Evolutionary conservation across 2,888 invertebrate genomes (phyloP).

Genomic region (Brachyptera risi): DNA sequence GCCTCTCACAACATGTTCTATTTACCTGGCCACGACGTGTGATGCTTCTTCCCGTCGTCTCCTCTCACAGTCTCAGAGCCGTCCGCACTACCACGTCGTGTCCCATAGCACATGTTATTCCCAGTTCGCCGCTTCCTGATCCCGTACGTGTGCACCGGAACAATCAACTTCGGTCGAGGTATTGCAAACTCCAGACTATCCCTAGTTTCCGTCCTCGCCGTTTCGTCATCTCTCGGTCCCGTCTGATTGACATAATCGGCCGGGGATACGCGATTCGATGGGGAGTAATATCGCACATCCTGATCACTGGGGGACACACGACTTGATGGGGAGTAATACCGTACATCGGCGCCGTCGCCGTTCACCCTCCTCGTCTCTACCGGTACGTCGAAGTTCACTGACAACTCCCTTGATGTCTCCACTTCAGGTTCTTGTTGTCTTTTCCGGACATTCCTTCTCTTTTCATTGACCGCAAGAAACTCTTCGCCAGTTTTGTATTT

Average conservation of each 20-base stretch:
- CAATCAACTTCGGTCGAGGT: constrained; percentile 80
- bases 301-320: too few species aligned
- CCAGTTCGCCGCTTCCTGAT: constrained; percentile 75
- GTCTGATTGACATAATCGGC: too few species aligned
- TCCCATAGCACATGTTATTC: constrained; percentile 56
- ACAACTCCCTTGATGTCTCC: too few species aligned
- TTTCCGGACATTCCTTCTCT: not conserved
- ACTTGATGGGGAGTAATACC: not conserved
- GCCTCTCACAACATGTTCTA: too few species aligned
- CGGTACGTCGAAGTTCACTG: not conserved
- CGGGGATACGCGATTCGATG: not conserved
- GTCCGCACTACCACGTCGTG: constrained; percentile 17
- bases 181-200: constrained; percentile 62
- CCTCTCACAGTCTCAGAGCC: not conserved
- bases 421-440: constrained; percentile 3
- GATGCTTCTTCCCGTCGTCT: constrained; percentile 35
- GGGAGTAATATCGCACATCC: too few species aligned
- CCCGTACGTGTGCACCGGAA: constrained; percentile 84
- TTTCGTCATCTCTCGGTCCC: not conserved
- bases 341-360: constrained; percentile 1
- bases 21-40: constrained; percentile 40
- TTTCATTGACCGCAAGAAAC: not conserved
- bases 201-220: constrained; percentile 4
- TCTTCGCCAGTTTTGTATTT: too few species aligned
- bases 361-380: constrained; percentile 4